Evolutionary conservation across 2,113 vertebrate genomes (phyloP).

Genomic region (Nanorana parkeri): DNA sequence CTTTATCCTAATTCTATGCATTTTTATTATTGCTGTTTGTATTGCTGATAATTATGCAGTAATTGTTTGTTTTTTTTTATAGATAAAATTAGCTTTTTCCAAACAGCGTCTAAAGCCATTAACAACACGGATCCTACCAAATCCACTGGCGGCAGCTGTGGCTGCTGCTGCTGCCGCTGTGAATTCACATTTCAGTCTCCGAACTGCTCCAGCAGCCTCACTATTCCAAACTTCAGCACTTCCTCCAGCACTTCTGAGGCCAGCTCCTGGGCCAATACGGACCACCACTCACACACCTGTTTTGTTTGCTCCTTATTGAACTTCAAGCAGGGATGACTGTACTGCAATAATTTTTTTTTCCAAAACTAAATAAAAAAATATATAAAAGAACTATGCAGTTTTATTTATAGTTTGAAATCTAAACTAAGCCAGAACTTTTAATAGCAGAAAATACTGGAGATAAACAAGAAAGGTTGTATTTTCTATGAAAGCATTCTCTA

Average conservation of each 20-base stretch:
- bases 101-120: conserved; percentile 89
- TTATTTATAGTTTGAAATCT: conserved; percentile 81
- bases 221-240: conserved; percentile 92
- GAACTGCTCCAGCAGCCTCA: conserved; percentile 78
- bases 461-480: conserved; percentile 63
- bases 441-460: conserved; percentile 64
- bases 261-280: conserved; percentile 93
- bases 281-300: conserved; percentile 91
- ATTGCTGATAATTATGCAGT: too few species aligned
- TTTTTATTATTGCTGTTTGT: not conserved
- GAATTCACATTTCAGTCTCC: conserved; percentile 84
- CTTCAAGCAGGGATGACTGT: conserved; percentile 70
- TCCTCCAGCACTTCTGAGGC: conserved; percentile 86
- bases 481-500: conserved; percentile 77
- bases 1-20: too few species aligned
- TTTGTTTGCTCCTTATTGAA: conserved; percentile 95
- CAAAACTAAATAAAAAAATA: conserved; percentile 67
- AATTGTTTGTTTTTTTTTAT: conserved; percentile 53
- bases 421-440: conserved; percentile 80
- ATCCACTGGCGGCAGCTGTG: conserved; percentile 82
- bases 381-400: conserved; percentile 95
- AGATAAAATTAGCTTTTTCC: conserved; percentile 88
- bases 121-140: conserved; percentile 83
- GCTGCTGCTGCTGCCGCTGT: conserved; percentile 83
- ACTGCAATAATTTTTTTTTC: conserved; percentile 94